Evolutionary conservation across 2,113 vertebrate genomes (phyloP).

Genomic region (Ciconia maguari): DNA sequence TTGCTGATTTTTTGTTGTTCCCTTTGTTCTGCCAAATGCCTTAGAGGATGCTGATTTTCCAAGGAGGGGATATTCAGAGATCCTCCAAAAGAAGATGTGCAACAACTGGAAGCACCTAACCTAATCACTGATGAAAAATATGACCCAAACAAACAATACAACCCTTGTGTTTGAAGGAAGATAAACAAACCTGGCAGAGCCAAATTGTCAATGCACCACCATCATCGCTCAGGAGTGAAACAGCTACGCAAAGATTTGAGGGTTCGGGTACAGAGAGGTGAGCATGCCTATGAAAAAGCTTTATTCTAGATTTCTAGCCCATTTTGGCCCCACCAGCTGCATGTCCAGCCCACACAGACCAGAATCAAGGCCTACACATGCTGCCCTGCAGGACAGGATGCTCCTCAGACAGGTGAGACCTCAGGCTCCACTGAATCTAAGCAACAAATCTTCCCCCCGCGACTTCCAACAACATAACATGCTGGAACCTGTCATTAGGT

Average conservation of each 20-base stretch:
- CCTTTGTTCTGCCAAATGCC: not conserved
- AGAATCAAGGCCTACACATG: not conserved
- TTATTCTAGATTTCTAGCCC: not conserved
- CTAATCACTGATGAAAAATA: not conserved
- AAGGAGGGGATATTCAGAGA: not conserved
- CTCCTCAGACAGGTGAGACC: not conserved
- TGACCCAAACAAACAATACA: accelerated
- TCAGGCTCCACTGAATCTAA: not conserved
- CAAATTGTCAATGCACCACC: not conserved
- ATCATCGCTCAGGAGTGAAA: not conserved
- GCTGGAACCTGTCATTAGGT: not conserved
- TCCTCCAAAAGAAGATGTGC: not conserved
- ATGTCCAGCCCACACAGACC: not conserved
- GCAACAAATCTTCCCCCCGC: not conserved
- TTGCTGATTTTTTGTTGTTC: not conserved
- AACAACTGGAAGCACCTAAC: not conserved
- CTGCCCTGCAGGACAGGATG: not conserved
- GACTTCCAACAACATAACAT: not conserved
- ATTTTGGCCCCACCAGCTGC: not conserved
- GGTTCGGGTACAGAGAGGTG: not conserved
- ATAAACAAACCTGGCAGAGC: not conserved
- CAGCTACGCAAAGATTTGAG: not conserved
- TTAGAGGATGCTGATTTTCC: accelerated
- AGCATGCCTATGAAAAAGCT: not conserved
- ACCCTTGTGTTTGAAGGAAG: not conserved